Percentiles rank a stretch among this genome's conserved stretches.
phyloP scores from a whole-genome alignment of 2,113 vertebrate genomes.

The Pseudorasbora parva region DNA sequence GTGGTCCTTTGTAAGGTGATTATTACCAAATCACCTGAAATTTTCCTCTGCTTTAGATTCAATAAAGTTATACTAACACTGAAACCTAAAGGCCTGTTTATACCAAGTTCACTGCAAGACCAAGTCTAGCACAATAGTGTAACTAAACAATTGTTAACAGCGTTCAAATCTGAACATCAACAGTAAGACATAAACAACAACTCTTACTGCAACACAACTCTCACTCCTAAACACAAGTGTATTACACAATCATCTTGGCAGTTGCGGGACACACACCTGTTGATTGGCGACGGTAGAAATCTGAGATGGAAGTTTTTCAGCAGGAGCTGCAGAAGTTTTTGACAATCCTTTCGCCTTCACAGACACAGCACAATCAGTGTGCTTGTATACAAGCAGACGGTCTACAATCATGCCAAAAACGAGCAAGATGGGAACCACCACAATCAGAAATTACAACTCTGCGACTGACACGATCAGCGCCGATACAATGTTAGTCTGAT shows the following conservation, averaged over 20 bases:
- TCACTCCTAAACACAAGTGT: background rate
- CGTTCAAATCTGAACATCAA: background rate
- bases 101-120: background rate
- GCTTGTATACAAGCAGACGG: slow-evolving; percentile 1
- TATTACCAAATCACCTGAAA: background rate
- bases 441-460: background rate
- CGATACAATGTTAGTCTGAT: background rate
- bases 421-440: background rate
- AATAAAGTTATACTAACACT: background rate
- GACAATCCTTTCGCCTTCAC: slow-evolving; percentile 68
- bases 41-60: too few species aligned
- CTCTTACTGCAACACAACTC: slow-evolving; percentile 3
- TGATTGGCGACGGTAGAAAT: slow-evolving; percentile 52
- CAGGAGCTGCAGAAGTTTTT: slow-evolving; percentile 55
- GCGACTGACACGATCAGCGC: background rate
- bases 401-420: slow-evolving; percentile 49
- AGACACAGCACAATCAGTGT: slow-evolving; percentile 46
- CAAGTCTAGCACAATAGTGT: background rate
- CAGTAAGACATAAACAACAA: background rate
- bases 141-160: background rate
- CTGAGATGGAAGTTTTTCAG: slow-evolving; percentile 58
- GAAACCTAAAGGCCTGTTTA: background rate
- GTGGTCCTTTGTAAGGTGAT: background rate
- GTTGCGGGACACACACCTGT: slow-evolving; percentile 66
- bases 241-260: background rate